Evolutionary conservation across 1,140 invertebrate species (phyloP), one percentile per base, ranked within the genome.

Genomic region (Hirudo medicinalis): DNA sequence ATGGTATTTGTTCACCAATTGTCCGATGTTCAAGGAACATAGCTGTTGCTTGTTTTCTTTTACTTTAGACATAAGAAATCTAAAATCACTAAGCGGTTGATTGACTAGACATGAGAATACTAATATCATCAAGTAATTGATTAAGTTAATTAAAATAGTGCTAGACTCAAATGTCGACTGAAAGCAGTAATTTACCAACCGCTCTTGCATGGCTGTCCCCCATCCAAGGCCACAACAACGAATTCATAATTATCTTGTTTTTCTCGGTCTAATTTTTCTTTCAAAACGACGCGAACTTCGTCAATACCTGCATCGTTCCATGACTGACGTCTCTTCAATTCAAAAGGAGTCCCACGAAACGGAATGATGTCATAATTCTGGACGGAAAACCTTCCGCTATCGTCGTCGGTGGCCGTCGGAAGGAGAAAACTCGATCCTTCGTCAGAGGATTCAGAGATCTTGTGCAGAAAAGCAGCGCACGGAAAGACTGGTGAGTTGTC

Each of bases 381-480:
- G 17, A 73, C 70, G 15, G 22, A 22, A 49, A 63, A 55, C 19
- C 4, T 27, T 22, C 22, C 69, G 63, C 94, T 84, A 84, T 99
- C 95, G 40, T 87, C 83, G 82, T 99, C 95, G 75, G 87, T 87
- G 0, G 94, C 95, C 17, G 68, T 29, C 13, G 98, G 82, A 29
- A 74, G 40, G 32, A 54, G 83, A 0, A 90, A 88, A 80, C 92
- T 90, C 36, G 88, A 83, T 32, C 90, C 83, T 0, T 92, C 91
- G 1, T 92, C 92, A 76, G 94, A 94, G n/a, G 73, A 72, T 80
- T 98, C 94, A 0, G 94, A 92, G 78, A 98, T 94, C 79, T 94
- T 91, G 1, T 97, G 88, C 78, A 89, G 86, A 85, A 95, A 90
- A 60, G 87, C 69, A 2, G 49, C 55, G 70, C 75, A 74, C 22